Percentiles rank a stretch among this genome's conserved stretches.
phyloP scores from a whole-genome alignment of 2,888 invertebrate species.

The Drosophila pullipes region DNA sequence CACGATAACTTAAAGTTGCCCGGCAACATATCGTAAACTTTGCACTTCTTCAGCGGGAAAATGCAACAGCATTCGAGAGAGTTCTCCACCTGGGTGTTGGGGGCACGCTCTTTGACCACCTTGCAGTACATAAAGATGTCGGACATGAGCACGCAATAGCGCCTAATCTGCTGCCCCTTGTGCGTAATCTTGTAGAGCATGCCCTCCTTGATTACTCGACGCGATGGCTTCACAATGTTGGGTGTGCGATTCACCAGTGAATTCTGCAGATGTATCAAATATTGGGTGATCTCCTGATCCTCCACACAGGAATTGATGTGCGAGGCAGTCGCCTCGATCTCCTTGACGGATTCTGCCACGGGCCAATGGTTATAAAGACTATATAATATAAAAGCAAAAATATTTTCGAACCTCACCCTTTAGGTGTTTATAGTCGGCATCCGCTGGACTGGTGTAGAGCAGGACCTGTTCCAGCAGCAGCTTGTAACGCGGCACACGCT shows the following conservation, averaged over 20 bases:
- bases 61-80: constrained; percentile 89
- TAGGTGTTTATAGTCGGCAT: constrained; percentile 87
- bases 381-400: background rate
- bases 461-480: constrained; percentile 90
- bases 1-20: constrained; percentile 88
- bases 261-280: constrained; percentile 89
- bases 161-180: constrained; percentile 86
- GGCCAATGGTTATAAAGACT: background rate
- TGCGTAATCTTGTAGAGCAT: constrained; percentile 87
- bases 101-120: constrained; percentile 86
- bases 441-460: constrained; percentile 87
- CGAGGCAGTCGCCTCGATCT: constrained; percentile 89
- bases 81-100: constrained; percentile 87
- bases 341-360: constrained; percentile 87
- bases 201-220: constrained; percentile 90
- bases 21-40: constrained; percentile 87
- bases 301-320: constrained; percentile 91
- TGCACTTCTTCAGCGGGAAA: constrained; percentile 90
- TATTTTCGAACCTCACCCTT: constrained; percentile 84
- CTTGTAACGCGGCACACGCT: constrained; percentile 91
- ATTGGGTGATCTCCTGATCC: constrained; percentile 90
- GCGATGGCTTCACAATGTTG: constrained; percentile 88
- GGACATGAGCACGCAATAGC: constrained; percentile 90
- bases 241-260: constrained; percentile 88
- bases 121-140: constrained; percentile 92